Conservation (phyloP, 2,888 invertebrate species). For the Cyrtodaria siliqua region DNA sequence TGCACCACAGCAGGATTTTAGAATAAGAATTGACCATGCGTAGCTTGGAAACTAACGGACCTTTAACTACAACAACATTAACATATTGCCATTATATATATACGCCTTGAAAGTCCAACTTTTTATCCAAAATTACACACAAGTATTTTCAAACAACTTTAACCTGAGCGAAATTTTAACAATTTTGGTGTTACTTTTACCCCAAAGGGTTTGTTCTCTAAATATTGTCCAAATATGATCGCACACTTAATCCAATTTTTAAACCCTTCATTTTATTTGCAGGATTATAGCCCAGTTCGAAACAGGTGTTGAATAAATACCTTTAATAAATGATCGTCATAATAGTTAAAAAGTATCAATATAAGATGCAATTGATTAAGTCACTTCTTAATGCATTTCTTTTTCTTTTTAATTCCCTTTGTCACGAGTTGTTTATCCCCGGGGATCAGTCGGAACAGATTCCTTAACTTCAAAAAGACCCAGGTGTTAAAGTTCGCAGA, state of each 20-base stretch:
- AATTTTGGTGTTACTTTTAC: too few relatives aligned
- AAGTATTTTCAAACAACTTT: too few relatives aligned
- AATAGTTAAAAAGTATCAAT: conserved; percentile 45
- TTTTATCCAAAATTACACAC: too few relatives aligned
- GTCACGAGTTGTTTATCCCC: neutral
- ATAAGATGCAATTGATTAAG: conserved; percentile 5
- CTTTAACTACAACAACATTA: too few relatives aligned
- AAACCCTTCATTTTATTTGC: conserved; percentile 19
- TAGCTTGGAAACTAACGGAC: too few relatives aligned
- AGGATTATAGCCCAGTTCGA: conserved; percentile 20
- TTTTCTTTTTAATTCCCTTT: conserved; percentile 3
- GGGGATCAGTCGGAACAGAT: neutral
- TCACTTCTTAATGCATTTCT: neutral
- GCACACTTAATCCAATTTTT: conserved; percentile 5
- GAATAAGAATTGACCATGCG: too few relatives aligned
- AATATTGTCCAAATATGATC: too few relatives aligned
- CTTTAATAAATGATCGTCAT: conserved; percentile 39
- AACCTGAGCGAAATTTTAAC: too few relatives aligned
- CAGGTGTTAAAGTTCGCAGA: conserved; percentile 35
- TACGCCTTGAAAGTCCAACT: too few relatives aligned
- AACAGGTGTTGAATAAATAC: conserved; percentile 51
- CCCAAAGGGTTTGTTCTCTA: too few relatives aligned
- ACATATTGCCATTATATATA: too few relatives aligned
- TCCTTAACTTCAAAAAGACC: conserved; percentile 20
- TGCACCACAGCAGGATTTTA: too few relatives aligned